Percentiles rank a stretch among this genome's conserved stretches.
These are phyloP conservation scores for Epinephelus fuscoguttatus DNA, from an alignment of 2,113 vertebrate genomes.

Conservation along the genomic window DNA sequence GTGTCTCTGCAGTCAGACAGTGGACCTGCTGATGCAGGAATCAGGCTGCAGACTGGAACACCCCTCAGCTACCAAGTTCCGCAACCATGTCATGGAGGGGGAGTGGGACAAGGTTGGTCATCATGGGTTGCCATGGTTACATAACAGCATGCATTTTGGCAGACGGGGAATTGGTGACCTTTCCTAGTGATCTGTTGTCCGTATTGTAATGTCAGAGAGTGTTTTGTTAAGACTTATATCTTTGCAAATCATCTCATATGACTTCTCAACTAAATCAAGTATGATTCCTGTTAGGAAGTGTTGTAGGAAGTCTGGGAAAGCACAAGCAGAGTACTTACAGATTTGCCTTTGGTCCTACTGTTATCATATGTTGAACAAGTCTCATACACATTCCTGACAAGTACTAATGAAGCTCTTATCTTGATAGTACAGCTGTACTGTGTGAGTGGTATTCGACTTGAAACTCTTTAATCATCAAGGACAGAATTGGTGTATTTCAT, in stretches of 20 bases:
- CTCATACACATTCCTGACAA: neutral
- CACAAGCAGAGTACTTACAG: neutral
- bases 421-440: neutral
- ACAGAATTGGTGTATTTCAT: neutral
- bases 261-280: neutral
- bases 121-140: conserved; percentile 21
- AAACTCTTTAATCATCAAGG: neutral
- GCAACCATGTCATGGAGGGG: conserved; percentile 99
- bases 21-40: conserved; percentile 99
- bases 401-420: neutral
- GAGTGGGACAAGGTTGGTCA: conserved; percentile 99
- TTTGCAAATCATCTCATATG: neutral
- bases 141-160: conserved; percentile 1
- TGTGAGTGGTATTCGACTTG: neutral
- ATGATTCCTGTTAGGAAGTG: neutral
- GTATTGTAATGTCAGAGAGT: neutral
- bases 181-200: neutral
- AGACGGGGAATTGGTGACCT: neutral
- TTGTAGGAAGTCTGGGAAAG: neutral
- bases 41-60: conserved; percentile 99
- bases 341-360: neutral
- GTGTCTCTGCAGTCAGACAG: conserved; percentile 93
- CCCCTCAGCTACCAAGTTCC: conserved; percentile 98
- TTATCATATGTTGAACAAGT: neutral
- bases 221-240: neutral